A percentile compares a stretch with the other conserved stretches of the same genome.
These are phyloP conservation scores for Eustalomyia histrio DNA, from an alignment of 2,888 invertebrate species.

Conservation along the genomic window DNA sequence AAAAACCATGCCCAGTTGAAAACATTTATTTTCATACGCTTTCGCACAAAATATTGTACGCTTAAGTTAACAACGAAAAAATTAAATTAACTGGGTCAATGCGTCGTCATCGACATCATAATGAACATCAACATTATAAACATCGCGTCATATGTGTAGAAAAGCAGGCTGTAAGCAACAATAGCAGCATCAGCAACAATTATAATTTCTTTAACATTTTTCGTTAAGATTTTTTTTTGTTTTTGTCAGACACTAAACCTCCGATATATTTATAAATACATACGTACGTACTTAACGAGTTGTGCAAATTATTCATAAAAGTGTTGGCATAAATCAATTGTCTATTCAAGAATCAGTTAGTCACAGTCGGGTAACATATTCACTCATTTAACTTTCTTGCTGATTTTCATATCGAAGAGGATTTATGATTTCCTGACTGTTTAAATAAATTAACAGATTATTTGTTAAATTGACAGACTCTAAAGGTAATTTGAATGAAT, in stretches of 20 bases:
- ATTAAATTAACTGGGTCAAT: slow-evolving; percentile 54
- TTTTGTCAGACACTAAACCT: slow-evolving; percentile 48
- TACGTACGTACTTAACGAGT: not conserved
- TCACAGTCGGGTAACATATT: not conserved
- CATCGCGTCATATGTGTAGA: not conserved
- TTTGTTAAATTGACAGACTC: not conserved
- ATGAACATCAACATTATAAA: slow-evolving; percentile 8
- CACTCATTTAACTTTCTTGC: not conserved
- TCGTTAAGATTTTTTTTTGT: slow-evolving; percentile 36
- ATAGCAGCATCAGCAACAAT: too few species aligned
- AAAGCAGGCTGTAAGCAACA: not conserved
- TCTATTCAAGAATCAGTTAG: not conserved
- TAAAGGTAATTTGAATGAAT: too few species aligned
- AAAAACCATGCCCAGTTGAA: not conserved
- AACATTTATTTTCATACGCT: slow-evolving; percentile 7
- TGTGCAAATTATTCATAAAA: not conserved
- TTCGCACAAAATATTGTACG: slow-evolving; percentile 51
- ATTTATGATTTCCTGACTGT: not conserved
- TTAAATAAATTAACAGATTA: not conserved
- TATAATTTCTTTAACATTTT: not conserved
- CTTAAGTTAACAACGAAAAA: slow-evolving; percentile 48
- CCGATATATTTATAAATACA: not conserved
- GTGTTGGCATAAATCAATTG: not conserved
- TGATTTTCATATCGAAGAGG: not conserved
- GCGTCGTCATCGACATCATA: slow-evolving; percentile 48